A percentile compares a stretch with the other conserved stretches of the same genome.
phyloP scores from a whole-genome alignment of 2,113 vertebrate species.

The Oncorhynchus tshawytscha region DNA sequence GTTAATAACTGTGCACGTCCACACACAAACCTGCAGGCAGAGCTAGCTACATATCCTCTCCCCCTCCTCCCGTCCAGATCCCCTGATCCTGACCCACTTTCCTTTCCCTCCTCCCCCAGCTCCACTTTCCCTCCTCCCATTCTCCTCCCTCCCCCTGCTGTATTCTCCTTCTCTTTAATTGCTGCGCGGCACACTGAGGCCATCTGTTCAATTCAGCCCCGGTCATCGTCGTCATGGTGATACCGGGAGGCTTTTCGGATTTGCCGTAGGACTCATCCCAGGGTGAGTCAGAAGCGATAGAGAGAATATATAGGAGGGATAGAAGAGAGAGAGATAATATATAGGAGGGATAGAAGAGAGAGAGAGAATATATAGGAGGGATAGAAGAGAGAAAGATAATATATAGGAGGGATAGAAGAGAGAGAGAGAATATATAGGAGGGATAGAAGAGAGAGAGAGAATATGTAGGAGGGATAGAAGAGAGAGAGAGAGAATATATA shows the following conservation, averaged over 20 bases:
- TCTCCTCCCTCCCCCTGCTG: constrained; percentile 23
- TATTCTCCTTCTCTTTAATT: constrained; percentile 72
- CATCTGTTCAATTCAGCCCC: constrained; percentile 76
- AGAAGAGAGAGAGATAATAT: no score
- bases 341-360: no score
- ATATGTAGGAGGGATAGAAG: no score
- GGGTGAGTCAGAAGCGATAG: no score
- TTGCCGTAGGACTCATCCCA: constrained; percentile 61
- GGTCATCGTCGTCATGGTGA: constrained; percentile 71
- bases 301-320: no score
- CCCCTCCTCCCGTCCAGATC: constrained; percentile 5
- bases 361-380: no score
- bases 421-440: no score
- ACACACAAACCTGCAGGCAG: constrained; percentile 5
- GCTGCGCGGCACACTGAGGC: constrained; percentile 73
- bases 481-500: no score
- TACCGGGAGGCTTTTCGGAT: constrained; percentile 79
- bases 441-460: no score
- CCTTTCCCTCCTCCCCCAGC: background rate
- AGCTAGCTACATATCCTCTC: background rate
- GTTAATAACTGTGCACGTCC: constrained; percentile 5
- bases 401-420: no score
- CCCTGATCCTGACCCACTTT: constrained; percentile 58
- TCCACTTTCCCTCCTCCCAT: no score
- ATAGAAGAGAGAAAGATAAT: no score